phyloP scores from a whole-genome alignment of 2,888 invertebrate genomes.

The Leptothorax acervorum region DNA sequence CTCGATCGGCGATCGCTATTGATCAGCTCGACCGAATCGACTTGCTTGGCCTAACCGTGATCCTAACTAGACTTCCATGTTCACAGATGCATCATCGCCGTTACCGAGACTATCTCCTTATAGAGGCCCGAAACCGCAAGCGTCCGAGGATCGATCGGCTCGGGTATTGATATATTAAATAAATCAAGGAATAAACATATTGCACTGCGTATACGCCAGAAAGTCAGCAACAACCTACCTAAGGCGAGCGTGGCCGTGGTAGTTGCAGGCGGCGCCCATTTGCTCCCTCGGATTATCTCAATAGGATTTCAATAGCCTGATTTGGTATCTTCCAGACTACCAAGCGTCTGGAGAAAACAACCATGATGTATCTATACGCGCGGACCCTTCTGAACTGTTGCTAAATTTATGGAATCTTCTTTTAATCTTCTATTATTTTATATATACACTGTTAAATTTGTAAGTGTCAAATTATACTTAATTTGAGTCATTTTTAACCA shows the following conservation, averaged over 20 bases:
- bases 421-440: not conserved
- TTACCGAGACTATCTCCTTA: constrained; percentile 43
- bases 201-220: not conserved
- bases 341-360: constrained; percentile 17
- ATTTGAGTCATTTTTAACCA: too few species aligned
- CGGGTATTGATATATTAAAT: constrained; percentile 32
- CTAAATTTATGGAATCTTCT: not conserved
- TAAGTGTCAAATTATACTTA: too few species aligned
- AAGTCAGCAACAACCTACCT: constrained; percentile 26
- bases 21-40: constrained; percentile 52
- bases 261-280: constrained; percentile 47
- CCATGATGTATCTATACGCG: not conserved
- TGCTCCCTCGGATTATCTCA: constrained; percentile 56
- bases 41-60: constrained; percentile 13
- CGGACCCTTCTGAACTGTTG: not conserved
- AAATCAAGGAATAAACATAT: constrained; percentile 30
- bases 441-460: not conserved
- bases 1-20: constrained; percentile 35
- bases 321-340: constrained; percentile 58
- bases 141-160: constrained; percentile 20
- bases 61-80: constrained; percentile 38
- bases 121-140: constrained; percentile 51
- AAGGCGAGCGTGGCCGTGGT: constrained; percentile 20
- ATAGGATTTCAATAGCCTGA: constrained; percentile 60
- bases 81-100: constrained; percentile 46